Evolutionary conservation across 2,888 invertebrate genomes (phyloP), one percentile per base, ranked within the genome.

Genomic region (Stramonita haemastoma): DNA sequence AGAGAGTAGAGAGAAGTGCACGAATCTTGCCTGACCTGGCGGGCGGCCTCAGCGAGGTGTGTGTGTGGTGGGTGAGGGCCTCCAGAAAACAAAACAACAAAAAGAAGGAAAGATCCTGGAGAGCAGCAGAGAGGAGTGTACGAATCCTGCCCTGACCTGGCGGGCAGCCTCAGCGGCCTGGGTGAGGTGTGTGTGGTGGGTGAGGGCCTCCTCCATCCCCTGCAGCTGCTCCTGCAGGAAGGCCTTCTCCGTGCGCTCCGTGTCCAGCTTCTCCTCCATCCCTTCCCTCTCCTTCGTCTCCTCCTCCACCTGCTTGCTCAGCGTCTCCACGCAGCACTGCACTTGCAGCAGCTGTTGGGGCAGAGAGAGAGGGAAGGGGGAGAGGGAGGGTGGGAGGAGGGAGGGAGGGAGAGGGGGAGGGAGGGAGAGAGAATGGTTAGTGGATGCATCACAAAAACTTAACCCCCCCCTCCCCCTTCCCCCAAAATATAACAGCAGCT

Each of bases 241-340:
- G 13, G 86, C 34, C 57, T 89, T 87, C 22, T 91, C 91, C 56
- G 87, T 89, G 5, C 84, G 87, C 22, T 89, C 86, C 56, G 89
- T 90, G n/a, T 92, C 92, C 57, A 92, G 88, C 29, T 90, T 90
- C 87, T 90, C 91, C 91, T 92, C 89, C 79, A 88, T 2, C 32
- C 84, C 32, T 22, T 77, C 73, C 32, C 60, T 70, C 46, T 89
- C 89, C 66, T 89, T 89, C n/a, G 29, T 73, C 85, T 84, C 89
- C 26, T 89, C 66, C 29, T 89, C 89, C 84, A 89, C 85, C 89
- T 89, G 85, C 15, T 32, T 36, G 70, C 73, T n/a, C 70, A 85
- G 34, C 15, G 85, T 89, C 85, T 89, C 89, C 85, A 89, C 26
- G 26, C n/a, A 2, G 26, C 36, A 85, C 56, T 89, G 85, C 34